Percentiles rank a stretch among this genome's conserved stretches.
Evolutionary conservation across 1,140 invertebrate genomes (phyloP).

Genomic region (Wasmannia auropunctata): DNA sequence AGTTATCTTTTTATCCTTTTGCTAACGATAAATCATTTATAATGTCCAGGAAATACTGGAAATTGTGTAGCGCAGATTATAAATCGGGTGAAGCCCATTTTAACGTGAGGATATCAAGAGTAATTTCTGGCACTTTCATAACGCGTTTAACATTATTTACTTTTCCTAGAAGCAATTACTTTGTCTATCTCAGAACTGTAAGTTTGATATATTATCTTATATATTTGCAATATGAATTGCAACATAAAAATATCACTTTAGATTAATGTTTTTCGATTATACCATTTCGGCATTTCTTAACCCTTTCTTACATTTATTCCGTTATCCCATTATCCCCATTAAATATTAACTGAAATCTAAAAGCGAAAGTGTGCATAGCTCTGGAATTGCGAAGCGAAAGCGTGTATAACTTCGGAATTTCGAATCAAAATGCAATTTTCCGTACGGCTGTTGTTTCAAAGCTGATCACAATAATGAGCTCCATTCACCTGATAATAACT

Average conservation of each 20-base stretch:
- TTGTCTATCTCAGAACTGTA: neutral
- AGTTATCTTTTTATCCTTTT: conserved; percentile 76
- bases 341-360: no score
- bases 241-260: neutral
- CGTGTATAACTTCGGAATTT: neutral
- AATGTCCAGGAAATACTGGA: neutral
- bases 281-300: neutral
- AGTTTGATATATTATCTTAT: no score
- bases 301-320: neutral
- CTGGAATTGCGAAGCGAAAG: no score
- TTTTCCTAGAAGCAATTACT: neutral
- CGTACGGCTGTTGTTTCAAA: neutral
- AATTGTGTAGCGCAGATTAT: neutral
- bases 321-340: neutral
- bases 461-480: neutral
- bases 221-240: neutral
- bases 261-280: neutral
- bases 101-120: neutral
- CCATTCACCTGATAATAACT: conserved; percentile 92
- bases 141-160: neutral
- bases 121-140: neutral
- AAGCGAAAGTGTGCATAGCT: neutral
- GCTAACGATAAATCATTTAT: conserved; percentile 28
- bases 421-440: neutral
- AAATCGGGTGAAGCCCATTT: neutral